These are phyloP conservation scores for Chionomys nivalis DNA, from an alignment of 2,113 vertebrate species.

Conservation along the genomic window DNA sequence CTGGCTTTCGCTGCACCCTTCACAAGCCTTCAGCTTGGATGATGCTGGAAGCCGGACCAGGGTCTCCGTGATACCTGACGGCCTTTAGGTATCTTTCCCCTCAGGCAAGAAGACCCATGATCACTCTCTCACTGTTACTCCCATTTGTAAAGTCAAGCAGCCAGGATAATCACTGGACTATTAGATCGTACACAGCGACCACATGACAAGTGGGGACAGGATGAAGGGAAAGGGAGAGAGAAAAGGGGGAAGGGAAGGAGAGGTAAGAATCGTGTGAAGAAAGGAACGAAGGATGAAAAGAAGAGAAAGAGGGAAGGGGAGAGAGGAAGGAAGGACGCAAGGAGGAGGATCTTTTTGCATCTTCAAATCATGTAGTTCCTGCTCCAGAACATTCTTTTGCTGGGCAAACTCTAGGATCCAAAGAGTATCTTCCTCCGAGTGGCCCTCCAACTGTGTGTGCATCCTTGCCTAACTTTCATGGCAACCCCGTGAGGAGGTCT, in stretches of 20 bases:
- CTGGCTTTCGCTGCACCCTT: neutral
- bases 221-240: neutral
- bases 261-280: neutral
- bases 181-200: neutral
- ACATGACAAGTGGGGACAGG: neutral
- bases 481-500: neutral
- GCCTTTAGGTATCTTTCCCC: neutral
- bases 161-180: neutral
- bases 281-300: neutral
- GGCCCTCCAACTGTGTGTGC: rapidly evolving
- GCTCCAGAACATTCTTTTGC: neutral
- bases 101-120: no score
- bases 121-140: neutral
- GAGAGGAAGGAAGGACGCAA: no score
- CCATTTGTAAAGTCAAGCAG: neutral
- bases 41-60: neutral
- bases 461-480: neutral
- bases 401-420: neutral
- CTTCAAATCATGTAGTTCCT: neutral
- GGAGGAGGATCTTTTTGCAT: neutral
- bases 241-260: neutral
- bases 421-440: neutral
- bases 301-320: no score
- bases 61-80: neutral
- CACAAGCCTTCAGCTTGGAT: neutral